These are phyloP conservation scores for Drosophila meridionalis DNA, from an alignment of 2,888 invertebrate genomes.

Conservation along the genomic window DNA sequence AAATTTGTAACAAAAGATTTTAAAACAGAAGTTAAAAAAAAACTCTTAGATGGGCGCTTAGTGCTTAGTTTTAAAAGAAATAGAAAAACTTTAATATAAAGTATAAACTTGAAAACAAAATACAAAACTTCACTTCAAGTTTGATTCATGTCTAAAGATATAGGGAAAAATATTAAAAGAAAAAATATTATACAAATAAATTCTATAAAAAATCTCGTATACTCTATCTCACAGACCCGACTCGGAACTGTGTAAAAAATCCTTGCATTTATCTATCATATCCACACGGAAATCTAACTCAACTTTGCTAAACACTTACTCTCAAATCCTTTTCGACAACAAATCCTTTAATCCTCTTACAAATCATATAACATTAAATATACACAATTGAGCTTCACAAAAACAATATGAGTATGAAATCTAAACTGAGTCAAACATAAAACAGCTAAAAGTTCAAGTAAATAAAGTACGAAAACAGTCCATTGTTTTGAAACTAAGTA, in stretches of 20 bases:
- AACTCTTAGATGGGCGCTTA: conserved; percentile 7
- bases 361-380: background rate
- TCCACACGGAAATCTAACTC: conserved; percentile 11
- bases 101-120: background rate
- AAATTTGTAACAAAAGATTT: conserved; percentile 20
- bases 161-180: background rate
- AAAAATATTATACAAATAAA: background rate
- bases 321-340: conserved; percentile 4
- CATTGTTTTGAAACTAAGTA: conserved; percentile 19
- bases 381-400: conserved; percentile 41
- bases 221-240: background rate
- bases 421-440: conserved; percentile 2
- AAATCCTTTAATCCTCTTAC: conserved; percentile 24
- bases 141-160: background rate
- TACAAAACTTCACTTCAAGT: background rate
- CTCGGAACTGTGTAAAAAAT: conserved; percentile 22
- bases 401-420: conserved; percentile 21
- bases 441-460: conserved; percentile 11
- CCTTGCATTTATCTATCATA: conserved; percentile 36
- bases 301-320: background rate
- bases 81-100: conserved; percentile 2
- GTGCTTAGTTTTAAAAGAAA: conserved; percentile 25
- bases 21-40: conserved; percentile 31
- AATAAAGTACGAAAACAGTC: conserved; percentile 9
- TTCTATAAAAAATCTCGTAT: background rate